Base-by-base conservation (phyloP, 2,113 vertebrate genomes). In the Hydrolagus affinis region DNA sequence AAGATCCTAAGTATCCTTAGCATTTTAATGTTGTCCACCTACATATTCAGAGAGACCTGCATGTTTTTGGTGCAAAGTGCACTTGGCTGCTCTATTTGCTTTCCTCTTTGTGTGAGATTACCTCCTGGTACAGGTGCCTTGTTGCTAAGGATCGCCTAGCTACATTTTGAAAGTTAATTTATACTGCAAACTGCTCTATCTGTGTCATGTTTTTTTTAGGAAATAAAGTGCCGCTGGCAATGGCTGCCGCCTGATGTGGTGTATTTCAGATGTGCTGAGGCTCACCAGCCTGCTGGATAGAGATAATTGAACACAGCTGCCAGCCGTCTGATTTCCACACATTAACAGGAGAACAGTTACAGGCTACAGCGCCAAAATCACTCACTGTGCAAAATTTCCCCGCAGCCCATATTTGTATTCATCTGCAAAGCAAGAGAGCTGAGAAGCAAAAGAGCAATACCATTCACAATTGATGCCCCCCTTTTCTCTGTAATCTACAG, bases 281-380 rank as follows among this genome's bases (percentile, higher is more conserved):
- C 30, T 23, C 60, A 83, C 77, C 25, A 66, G 77, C 12, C 77
- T 66, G 77, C 77, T 83, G 77, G 25, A 83, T 66, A 66, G 66
- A 83, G 77, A 83, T 83, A 83, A 80, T 80, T 80, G 12, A 80
- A 80, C 12, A 64, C 76, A 80, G 76, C 76, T 62, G 76, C n/a
- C 76, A 80, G 76, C 76, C 76, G 14, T 80, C 76, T 80, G 76
- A 28, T 80, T 80, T 28, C 57, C 60, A 15, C 76, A 80, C 14
- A 80, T 25, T 56, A 66, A 32, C 59, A 28, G 57, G 23, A 83
- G 66, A 66, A 83, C 66, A 66, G 77, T 83, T 30, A 83, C 60
- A 83, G 25, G 60, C 77, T 66, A 66, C 25, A 83, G 62, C 77
- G 30, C 77, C 23, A 83, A 80, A 83, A 64, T 28, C 32, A 15